Conservation (phyloP, 2,113 vertebrate species). For the Cacatua alba region DNA sequence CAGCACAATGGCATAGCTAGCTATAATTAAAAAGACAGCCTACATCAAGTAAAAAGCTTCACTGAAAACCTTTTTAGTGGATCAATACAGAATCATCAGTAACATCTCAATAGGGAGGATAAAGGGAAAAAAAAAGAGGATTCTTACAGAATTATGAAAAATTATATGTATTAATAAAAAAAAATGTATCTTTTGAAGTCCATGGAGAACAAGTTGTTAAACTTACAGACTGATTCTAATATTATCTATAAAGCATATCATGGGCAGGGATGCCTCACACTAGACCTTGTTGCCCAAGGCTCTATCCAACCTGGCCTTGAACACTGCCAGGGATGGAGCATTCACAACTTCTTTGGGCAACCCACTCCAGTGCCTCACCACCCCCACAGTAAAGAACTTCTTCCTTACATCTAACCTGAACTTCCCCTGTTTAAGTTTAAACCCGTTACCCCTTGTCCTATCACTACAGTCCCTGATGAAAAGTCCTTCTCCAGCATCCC, state of each 20-base stretch:
- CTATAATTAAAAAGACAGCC: slow-evolving; percentile 49
- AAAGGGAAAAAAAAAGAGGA: not conserved
- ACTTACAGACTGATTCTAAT: not conserved
- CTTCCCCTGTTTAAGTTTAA: too few relatives aligned
- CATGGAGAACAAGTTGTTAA: not conserved
- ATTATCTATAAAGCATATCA: too few relatives aligned
- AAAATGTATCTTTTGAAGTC: not conserved
- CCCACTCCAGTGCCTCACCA: not conserved
- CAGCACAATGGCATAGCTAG: not conserved
- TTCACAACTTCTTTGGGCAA: not conserved
- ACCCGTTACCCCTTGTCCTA: too few relatives aligned
- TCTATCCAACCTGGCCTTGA: not conserved
- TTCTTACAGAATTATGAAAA: slow-evolving; percentile 2
- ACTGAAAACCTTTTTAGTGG: slow-evolving; percentile 48
- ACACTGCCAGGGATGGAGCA: not conserved
- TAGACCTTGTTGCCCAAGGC: not conserved
- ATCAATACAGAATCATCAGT: slow-evolving; percentile 50
- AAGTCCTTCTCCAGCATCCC: too few relatives aligned
- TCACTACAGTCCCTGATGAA: too few relatives aligned
- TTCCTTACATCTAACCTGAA: too few relatives aligned
- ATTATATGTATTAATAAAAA: not conserved
- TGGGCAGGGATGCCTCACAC: not conserved
- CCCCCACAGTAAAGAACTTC: too few relatives aligned
- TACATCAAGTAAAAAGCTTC: slow-evolving; percentile 46
- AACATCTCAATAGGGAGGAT: not conserved